These are phyloP conservation scores for Globodera ellingtonae DNA, from an alignment of 1,140 invertebrate genomes.

Conservation along the genomic window DNA sequence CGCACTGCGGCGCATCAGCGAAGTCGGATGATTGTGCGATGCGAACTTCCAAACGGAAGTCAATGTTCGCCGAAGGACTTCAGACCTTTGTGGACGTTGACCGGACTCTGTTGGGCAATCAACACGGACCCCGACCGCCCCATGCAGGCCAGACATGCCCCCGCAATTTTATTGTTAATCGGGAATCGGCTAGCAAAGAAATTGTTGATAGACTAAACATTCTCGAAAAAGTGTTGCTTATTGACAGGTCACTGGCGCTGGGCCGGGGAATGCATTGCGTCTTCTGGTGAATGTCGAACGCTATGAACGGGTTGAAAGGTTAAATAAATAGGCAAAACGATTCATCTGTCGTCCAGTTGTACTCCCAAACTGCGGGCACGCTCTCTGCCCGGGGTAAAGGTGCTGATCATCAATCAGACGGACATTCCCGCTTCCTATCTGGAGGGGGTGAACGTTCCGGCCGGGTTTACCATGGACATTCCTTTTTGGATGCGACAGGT, in stretches of 20 bases:
- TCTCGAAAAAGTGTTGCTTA: not conserved
- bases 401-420: slow-evolving; percentile 65
- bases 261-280: slow-evolving; percentile 52
- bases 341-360: slow-evolving; percentile 34
- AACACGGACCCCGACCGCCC: slow-evolving; percentile 60
- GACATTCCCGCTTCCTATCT: slow-evolving; percentile 54
- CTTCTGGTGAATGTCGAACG: slow-evolving; percentile 63
- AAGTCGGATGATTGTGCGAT: slow-evolving; percentile 54
- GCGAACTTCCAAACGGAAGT: slow-evolving; percentile 62
- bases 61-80: slow-evolving; percentile 53
- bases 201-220: too few relatives aligned
- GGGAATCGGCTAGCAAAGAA: too few relatives aligned
- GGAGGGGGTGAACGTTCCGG: slow-evolving; percentile 63
- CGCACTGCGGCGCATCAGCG: slow-evolving; percentile 62
- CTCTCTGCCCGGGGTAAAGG: slow-evolving; percentile 58
- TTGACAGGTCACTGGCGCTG: slow-evolving; percentile 32
- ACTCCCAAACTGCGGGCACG: slow-evolving; percentile 55
- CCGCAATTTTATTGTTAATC: not conserved
- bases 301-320: slow-evolving; percentile 61
- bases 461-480: slow-evolving; percentile 64
- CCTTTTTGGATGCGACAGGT: slow-evolving; percentile 65
- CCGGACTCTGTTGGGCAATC: slow-evolving; percentile 64
- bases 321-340: not conserved
- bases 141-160: slow-evolving; percentile 52
- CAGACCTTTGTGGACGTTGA: slow-evolving; percentile 61